Percentiles rank a stretch among this genome's conserved stretches.
Conservation (phyloP, 2,113 vertebrate species). For the Gobio gobio region DNA sequence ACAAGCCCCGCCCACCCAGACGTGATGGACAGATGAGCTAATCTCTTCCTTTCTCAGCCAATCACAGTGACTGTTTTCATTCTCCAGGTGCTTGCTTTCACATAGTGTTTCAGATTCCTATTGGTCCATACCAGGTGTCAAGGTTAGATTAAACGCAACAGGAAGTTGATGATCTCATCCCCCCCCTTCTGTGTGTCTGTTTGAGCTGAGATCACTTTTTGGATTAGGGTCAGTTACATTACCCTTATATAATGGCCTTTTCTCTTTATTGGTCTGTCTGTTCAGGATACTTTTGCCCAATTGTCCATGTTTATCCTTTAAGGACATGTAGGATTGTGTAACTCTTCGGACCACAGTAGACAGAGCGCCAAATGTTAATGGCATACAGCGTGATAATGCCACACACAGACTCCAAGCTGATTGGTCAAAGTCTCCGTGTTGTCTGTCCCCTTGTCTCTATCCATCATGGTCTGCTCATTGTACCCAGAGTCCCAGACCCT, state of each 20-base stretch:
- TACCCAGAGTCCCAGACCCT: not conserved
- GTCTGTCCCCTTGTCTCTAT: slow-evolving; percentile 14
- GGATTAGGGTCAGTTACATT: slow-evolving; percentile 62
- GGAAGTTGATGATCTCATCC: slow-evolving; percentile 37
- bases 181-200: slow-evolving; percentile 17
- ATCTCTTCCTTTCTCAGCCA: slow-evolving; percentile 34
- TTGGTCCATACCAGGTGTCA: not conserved
- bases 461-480: slow-evolving; percentile 19
- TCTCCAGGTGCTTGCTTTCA: slow-evolving; percentile 25
- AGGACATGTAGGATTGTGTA: slow-evolving; percentile 13
- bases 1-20: not conserved
- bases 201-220: slow-evolving; percentile 46
- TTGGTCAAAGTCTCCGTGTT: slow-evolving; percentile 38
- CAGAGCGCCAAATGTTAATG: slow-evolving; percentile 12
- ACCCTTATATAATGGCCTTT: slow-evolving; percentile 63
- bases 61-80: slow-evolving; percentile 6
- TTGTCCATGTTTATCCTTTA: slow-evolving; percentile 44
- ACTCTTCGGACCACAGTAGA: slow-evolving; percentile 1
- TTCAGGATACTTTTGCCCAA: slow-evolving; percentile 31
- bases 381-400: slow-evolving; percentile 27
- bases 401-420: not conserved
- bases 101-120: not conserved
- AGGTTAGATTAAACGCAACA: slow-evolving; percentile 38
- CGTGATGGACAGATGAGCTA: slow-evolving; percentile 48
- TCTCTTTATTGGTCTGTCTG: slow-evolving; percentile 51